These are phyloP conservation scores for Halcyon leucocephala DNA, from an alignment of 2,797 vertebrate species.

Conservation along the genomic window DNA sequence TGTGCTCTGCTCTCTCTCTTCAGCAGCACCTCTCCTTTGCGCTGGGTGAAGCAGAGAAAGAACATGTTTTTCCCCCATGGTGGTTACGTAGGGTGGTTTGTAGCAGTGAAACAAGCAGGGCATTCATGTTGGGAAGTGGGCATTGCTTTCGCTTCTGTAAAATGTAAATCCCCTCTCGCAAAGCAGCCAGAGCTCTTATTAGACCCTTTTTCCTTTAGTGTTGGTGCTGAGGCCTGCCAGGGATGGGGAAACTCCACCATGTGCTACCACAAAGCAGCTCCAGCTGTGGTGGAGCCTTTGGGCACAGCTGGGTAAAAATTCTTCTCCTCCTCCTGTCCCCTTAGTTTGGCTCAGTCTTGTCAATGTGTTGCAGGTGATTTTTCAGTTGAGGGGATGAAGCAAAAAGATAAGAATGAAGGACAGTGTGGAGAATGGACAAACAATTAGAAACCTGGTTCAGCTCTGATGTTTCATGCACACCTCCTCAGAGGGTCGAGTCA, in stretches of 20 bases:
- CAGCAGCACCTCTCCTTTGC: not conserved
- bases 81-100: not conserved
- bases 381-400: not conserved
- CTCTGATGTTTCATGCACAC: not conserved
- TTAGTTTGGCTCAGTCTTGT: not conserved
- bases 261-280: not conserved
- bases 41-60: not conserved
- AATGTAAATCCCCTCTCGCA: not conserved
- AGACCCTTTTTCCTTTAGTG: not conserved
- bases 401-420: not conserved
- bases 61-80: not conserved
- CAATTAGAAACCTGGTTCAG: not conserved
- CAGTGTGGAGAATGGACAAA: not conserved
- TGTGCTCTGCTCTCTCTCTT: not conserved
- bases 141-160: not conserved
- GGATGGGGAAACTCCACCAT: not conserved
- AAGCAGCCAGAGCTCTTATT: not conserved
- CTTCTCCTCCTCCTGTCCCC: not conserved
- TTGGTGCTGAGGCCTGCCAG: not conserved
- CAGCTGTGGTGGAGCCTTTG: not conserved
- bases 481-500: accelerated
- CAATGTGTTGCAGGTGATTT: not conserved
- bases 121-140: not conserved
- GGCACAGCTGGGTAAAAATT: not conserved
- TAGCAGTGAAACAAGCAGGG: not conserved